Percentiles rank a stretch among this genome's conserved stretches.
Evolutionary conservation across 2,113 vertebrate genomes (phyloP).

Genomic region (Fukomys damarensis): DNA sequence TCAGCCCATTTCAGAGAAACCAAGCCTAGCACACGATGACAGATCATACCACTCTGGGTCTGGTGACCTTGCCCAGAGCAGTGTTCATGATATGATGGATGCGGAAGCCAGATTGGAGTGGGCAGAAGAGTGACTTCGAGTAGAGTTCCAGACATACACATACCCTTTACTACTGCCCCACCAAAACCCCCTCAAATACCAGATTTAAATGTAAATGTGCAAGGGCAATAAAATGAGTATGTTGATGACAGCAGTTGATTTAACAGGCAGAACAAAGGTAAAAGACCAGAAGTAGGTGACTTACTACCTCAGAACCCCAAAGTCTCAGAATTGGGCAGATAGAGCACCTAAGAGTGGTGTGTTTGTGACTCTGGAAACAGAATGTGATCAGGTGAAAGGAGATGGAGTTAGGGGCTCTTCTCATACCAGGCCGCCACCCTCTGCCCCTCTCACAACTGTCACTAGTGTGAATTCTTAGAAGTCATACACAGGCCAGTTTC

Average conservation of each 20-base stretch:
- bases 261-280: background rate
- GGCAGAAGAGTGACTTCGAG: background rate
- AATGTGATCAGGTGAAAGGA: background rate
- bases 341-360: background rate
- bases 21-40: accelerated
- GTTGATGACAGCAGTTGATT: background rate
- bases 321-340: background rate
- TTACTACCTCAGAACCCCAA: background rate
- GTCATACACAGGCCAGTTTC: background rate
- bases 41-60: accelerated
- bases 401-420: no score
- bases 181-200: background rate
- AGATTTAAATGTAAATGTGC: background rate
- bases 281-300: background rate
- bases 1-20: background rate
- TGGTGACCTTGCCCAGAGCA: background rate
- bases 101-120: background rate
- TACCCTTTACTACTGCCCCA: no score
- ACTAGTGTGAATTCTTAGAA: background rate
- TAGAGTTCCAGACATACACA: background rate
- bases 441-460: background rate
- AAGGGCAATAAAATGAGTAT: background rate
- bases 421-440: background rate
- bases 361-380: background rate
- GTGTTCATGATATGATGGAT: background rate